Evolutionary conservation across 2,113 vertebrate genomes (phyloP), one percentile per base, ranked within the genome.

Genomic region (Stegostoma tigrinum): DNA sequence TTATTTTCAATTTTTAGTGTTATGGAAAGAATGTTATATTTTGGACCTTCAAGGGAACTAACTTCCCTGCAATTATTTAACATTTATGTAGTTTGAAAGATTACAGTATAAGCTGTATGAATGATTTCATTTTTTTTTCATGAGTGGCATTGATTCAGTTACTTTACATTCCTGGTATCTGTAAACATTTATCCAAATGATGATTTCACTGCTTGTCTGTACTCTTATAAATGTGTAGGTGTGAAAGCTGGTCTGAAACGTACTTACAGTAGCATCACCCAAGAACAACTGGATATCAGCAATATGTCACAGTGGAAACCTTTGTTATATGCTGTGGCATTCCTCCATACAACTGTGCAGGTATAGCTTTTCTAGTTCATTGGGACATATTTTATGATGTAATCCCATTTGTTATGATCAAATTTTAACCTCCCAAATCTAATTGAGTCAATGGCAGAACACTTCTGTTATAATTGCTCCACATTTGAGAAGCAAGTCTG

Each of bases 341-440:
- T 98, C 97, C 97, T 98, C 21, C 98, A 98, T 96, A 98, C 98
- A 95, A 98, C 98, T 19, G 97, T 98, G 38, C 98, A 98, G 98
- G 98, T 98, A 72, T 14, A 68, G 80, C 78, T 23, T 34, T 86
- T 66, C 55, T 70, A 23, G 23, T 66, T 85, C 42, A 55, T 52
- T 64, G 27, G 38, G 38, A 42, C 55, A 21, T 95, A 55, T 80
- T 95, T 95, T 78, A 23, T 38, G 19, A 6, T 64, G 64, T 19
- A 66, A 38, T 42, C 66, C 17, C n/a, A 67, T 27, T 38, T 66
- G 17, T 93, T 23, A 93, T 21, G 61, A 21, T 67, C 34, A 93
- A 90, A 61, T 90, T 90, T 90, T 17, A 64, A 61, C 30, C 55
- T 90, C 30, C 30, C 30, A 90, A 34, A 34, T 90, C 87, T 61